These are phyloP conservation scores for Chaenogobius annularis DNA, from an alignment of 2,113 vertebrate species.

Conservation along the genomic window DNA sequence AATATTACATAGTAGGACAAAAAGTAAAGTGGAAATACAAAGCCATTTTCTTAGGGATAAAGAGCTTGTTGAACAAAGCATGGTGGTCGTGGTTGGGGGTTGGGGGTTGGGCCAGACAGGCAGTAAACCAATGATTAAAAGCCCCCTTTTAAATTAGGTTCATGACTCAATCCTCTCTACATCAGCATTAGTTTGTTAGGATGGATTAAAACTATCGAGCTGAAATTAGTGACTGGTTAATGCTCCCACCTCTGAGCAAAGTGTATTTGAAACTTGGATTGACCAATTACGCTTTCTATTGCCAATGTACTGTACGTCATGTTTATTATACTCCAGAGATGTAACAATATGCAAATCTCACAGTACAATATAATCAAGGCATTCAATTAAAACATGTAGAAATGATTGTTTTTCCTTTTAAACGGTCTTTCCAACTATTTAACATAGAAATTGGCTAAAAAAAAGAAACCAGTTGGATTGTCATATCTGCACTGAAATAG, in stretches of 20 bases:
- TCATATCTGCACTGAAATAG: no score
- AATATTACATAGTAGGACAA: background rate
- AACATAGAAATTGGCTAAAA: no score
- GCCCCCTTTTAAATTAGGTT: slow-evolving; percentile 9
- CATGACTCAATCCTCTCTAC: background rate
- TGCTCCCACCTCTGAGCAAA: background rate
- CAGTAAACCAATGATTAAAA: slow-evolving; percentile 8
- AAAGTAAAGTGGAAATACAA: background rate
- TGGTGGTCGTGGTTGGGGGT: slow-evolving; percentile 1
- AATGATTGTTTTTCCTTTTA: no score
- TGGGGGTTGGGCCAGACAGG: slow-evolving; percentile 6
- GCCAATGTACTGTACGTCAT: background rate
- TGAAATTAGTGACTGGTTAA: background rate
- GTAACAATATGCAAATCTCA: no score
- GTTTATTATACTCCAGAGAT: no score
- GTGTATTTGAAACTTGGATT: background rate
- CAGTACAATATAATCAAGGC: no score
- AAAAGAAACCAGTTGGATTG: no score
- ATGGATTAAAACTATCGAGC: background rate
- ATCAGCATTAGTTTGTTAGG: slow-evolving; percentile 2
- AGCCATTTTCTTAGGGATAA: background rate
- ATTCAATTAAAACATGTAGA: no score
- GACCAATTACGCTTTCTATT: background rate
- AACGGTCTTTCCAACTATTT: no score
- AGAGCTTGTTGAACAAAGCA: background rate